These are phyloP conservation scores for Mycteria americana DNA, from an alignment of 2,797 vertebrate species.

Conservation along the genomic window DNA sequence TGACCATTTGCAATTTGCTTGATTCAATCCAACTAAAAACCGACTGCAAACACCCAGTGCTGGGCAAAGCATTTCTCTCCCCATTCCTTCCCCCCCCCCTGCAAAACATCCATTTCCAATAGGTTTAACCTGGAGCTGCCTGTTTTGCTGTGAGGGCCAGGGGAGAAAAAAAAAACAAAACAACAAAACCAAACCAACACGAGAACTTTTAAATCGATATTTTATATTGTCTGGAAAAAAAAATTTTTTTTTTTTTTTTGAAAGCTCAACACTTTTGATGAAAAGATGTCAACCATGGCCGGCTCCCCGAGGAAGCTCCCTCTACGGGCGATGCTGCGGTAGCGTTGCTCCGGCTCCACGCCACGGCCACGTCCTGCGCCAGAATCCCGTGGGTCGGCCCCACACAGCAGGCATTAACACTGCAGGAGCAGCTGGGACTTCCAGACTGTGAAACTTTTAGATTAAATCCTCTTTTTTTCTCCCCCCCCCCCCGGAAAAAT, in stretches of 20 bases:
- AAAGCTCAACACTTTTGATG: background rate
- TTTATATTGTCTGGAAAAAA: background rate
- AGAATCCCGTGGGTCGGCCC: background rate
- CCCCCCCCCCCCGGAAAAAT: fast-evolving
- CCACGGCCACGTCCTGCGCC: background rate
- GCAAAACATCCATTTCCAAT: background rate
- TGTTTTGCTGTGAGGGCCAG: background rate
- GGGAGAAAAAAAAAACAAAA: fast-evolving
- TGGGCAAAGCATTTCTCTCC: background rate
- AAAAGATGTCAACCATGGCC: background rate
- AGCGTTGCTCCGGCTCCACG: background rate
- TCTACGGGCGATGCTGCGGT: conserved; percentile 27
- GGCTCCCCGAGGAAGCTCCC: conserved; percentile 48
- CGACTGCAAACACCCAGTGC: background rate
- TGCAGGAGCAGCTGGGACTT: background rate
- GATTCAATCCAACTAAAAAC: background rate
- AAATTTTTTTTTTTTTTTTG: background rate
- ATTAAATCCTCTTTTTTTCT: background rate
- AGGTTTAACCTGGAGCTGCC: background rate
- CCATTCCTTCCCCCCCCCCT: fast-evolving
- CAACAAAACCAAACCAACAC: no score
- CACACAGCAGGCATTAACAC: background rate
- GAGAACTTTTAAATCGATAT: conserved; percentile 7
- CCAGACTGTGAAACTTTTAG: background rate
- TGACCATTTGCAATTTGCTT: background rate